phyloP scores from a whole-genome alignment of 2,113 vertebrate species.

The Notarius lentiginosus region DNA sequence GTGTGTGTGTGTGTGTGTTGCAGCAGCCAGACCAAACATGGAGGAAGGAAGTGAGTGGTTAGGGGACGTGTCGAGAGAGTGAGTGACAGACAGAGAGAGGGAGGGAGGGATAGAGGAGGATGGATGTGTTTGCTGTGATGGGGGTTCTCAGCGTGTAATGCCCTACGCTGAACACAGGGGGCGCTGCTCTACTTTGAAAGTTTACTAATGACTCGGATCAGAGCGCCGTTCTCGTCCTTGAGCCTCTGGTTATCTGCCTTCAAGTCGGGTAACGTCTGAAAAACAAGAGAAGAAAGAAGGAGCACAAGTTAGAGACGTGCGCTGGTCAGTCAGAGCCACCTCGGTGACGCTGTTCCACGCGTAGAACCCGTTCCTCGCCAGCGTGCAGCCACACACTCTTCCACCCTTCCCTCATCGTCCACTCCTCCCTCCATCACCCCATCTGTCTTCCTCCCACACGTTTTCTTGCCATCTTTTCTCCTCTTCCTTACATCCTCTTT shows the following conservation, averaged over 20 bases:
- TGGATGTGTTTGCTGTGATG: conserved; percentile 73
- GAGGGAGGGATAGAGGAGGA: conserved; percentile 19
- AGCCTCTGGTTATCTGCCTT: conserved; percentile 99
- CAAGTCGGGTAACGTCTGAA: conserved; percentile 96
- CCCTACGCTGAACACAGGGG: conserved; percentile 72
- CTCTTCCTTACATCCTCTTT: not conserved
- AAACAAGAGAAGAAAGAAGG: conserved; percentile 46
- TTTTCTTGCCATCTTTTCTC: not conserved
- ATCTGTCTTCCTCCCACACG: too few relatives aligned
- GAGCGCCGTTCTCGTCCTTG: conserved; percentile 98
- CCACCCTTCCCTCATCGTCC: too few relatives aligned
- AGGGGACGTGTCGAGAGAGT: not conserved
- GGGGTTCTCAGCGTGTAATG: conserved; percentile 87
- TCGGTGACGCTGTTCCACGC: not conserved
- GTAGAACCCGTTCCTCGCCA: not conserved
- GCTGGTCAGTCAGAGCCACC: conserved; percentile 46
- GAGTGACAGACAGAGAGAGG: not conserved
- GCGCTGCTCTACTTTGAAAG: conserved; percentile 85
- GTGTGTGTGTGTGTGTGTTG: conserved; percentile 30
- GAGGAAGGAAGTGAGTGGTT: not conserved
- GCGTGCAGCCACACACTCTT: not conserved
- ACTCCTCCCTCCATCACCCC: too few relatives aligned
- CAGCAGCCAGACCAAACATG: conserved; percentile 13
- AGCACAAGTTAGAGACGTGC: not conserved
- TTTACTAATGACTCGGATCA: conserved; percentile 96